These are phyloP conservation scores for Cephus pygmeus DNA, from an alignment of 2,888 invertebrate genomes.

Conservation along the genomic window DNA sequence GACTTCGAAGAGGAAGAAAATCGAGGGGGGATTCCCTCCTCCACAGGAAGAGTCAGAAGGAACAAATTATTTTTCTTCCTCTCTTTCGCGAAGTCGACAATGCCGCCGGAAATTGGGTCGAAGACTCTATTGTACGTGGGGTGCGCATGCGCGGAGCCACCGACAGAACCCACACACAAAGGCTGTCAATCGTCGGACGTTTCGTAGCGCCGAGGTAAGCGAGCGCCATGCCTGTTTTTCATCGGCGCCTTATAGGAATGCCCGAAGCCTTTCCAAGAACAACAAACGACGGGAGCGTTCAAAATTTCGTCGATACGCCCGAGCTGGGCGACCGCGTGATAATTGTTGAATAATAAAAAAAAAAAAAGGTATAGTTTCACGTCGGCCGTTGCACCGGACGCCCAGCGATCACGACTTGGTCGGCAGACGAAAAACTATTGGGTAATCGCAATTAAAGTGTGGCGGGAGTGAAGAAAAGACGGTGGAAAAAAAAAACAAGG, in stretches of 20 bases:
- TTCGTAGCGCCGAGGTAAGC: neutral
- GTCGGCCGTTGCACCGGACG: neutral
- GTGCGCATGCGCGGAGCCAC: neutral
- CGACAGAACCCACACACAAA: neutral
- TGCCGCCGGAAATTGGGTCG: constrained; percentile 17
- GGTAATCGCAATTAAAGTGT: neutral
- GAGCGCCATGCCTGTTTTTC: neutral
- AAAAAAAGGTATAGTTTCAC: neutral
- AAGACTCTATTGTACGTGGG: neutral
- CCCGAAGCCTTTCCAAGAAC: neutral
- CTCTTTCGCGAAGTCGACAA: constrained; percentile 10
- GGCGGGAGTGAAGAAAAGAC: neutral
- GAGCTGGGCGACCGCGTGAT: neutral
- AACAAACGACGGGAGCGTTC: neutral
- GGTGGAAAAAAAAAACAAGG: neutral
- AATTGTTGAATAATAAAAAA: neutral
- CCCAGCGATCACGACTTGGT: no score
- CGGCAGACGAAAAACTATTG: neutral
- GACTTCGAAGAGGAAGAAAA: neutral
- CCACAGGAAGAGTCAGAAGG: no score
- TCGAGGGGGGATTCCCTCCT: neutral
- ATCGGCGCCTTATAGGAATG: neutral
- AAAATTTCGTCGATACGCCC: neutral
- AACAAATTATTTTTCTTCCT: neutral
- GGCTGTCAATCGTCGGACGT: neutral